These are phyloP conservation scores for Argynnis bischoffii DNA, from an alignment of 2,888 invertebrate species.

Conservation along the genomic window DNA sequence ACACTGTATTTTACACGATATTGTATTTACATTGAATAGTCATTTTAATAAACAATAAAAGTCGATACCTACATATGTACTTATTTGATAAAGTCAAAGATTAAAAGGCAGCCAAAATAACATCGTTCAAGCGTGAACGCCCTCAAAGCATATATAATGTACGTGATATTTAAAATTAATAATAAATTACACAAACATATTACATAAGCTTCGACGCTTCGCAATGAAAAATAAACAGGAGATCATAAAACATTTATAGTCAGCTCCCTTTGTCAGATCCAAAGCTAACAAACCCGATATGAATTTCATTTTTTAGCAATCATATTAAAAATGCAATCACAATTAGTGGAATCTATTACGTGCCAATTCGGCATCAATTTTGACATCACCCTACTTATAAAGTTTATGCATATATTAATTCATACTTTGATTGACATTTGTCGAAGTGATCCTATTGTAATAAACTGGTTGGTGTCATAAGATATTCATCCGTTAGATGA, in stretches of 20 bases:
- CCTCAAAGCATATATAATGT: constrained; percentile 12
- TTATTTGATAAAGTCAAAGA: constrained; percentile 24
- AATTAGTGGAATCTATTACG: constrained; percentile 65
- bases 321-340: constrained; percentile 59
- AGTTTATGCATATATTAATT: constrained; percentile 54
- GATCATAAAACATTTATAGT: constrained; percentile 69
- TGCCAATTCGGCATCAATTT: constrained; percentile 62
- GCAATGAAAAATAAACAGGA: constrained; percentile 66
- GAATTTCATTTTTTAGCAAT: constrained; percentile 50
- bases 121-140: background rate
- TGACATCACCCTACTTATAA: constrained; percentile 53
- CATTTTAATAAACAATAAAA: constrained; percentile 24
- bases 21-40: constrained; percentile 26
- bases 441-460: constrained; percentile 50
- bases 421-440: constrained; percentile 69
- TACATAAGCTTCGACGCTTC: constrained; percentile 60
- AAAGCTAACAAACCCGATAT: constrained; percentile 55
- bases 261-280: constrained; percentile 57
- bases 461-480: constrained; percentile 63
- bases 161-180: constrained; percentile 28
- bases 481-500: constrained; percentile 54
- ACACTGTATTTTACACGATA: constrained; percentile 3
- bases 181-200: constrained; percentile 34
- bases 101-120: constrained; percentile 15
- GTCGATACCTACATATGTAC: background rate